Base-by-base conservation (phyloP, 2,797 vertebrate species). In the Bradypodion ventrale region DNA sequence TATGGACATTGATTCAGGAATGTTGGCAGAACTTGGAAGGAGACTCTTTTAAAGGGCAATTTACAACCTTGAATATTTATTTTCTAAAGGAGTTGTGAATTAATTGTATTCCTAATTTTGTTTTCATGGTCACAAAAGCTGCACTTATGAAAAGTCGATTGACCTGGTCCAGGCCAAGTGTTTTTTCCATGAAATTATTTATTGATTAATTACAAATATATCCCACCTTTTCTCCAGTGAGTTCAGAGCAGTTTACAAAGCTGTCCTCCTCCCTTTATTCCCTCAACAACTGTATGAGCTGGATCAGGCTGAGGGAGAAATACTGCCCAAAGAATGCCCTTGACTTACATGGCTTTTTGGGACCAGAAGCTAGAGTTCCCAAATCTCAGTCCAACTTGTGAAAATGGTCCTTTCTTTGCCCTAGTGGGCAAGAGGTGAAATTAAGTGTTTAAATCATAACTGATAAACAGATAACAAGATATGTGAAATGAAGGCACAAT, bases 1-100 rank as follows among this genome's bases (percentile, higher is more conserved):
- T 89, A 88, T 90, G 90, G 87, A 81, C 56, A 78, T 89, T 83
- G 91, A 86, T 91, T 92, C 88, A 87, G 85, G 88, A 88, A 78
- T 59, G 63, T 59, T 87, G 86, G 83, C 76, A 84, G 84, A 85
- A 72, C 69, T 13, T 78, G 0, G 65, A 66, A 92, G 75, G 69
- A 91, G 90, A 85, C 83, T 92, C 83, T 87, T 92, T 92, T 92
- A 87, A 82, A 88, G 68, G 59, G 40, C 86, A 83, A 86, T 90
- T 91, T 84, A 72, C 84, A 89, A 25, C 74, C 42, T 29, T 72
- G 7, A 3, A 29, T 49, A 66, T 60, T 84, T 87, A 87, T 76
- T 75, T 32, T 59, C 2, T 60, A 70, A 29, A 84, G 87, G 82
- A 87, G 87, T 90, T 91, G 62, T 84, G 83, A 40, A 82, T 81